Percentiles rank a stretch among this genome's conserved stretches.
Evolutionary conservation across 1,140 invertebrate genomes (phyloP).

Genomic region (Drosophila sp.): DNA sequence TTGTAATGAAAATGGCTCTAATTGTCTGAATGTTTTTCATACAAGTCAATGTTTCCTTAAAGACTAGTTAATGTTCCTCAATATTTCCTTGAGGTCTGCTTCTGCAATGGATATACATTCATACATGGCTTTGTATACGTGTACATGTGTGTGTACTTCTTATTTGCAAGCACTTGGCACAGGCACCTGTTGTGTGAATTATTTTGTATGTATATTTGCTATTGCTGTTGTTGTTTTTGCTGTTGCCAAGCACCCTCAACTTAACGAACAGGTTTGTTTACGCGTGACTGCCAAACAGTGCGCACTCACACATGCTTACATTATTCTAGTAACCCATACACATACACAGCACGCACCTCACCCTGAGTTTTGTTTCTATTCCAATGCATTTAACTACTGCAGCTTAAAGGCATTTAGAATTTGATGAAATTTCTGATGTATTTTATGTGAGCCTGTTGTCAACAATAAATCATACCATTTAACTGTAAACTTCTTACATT

Average conservation of each 20-base stretch:
- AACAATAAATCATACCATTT: slow-evolving; percentile 11
- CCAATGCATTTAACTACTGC: slow-evolving; percentile 29
- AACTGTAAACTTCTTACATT: slow-evolving; percentile 4
- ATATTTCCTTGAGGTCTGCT: no score
- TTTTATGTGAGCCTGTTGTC: slow-evolving; percentile 1
- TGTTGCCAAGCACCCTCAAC: slow-evolving; percentile 31
- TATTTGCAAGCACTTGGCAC: slow-evolving; percentile 12
- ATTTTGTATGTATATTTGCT: background rate
- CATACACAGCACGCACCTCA: slow-evolving; percentile 15
- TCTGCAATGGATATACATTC: no score
- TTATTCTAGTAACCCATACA: no score
- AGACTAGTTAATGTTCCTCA: no score
- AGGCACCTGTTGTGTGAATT: slow-evolving; percentile 20
- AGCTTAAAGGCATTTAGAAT: background rate
- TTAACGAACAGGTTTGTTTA: slow-evolving; percentile 45
- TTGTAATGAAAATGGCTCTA: no score
- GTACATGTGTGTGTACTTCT: slow-evolving; percentile 5
- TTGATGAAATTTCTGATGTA: slow-evolving; percentile 25
- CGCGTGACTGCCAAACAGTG: slow-evolving; percentile 40
- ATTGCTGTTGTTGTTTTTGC: slow-evolving; percentile 22
- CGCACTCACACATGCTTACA: background rate
- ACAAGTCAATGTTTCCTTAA: no score
- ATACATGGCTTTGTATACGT: no score
- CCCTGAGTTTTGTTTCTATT: slow-evolving; percentile 22
- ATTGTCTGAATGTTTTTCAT: no score